phyloP scores from a whole-genome alignment of 1,140 invertebrate genomes.

The Cotesia chilonis region DNA sequence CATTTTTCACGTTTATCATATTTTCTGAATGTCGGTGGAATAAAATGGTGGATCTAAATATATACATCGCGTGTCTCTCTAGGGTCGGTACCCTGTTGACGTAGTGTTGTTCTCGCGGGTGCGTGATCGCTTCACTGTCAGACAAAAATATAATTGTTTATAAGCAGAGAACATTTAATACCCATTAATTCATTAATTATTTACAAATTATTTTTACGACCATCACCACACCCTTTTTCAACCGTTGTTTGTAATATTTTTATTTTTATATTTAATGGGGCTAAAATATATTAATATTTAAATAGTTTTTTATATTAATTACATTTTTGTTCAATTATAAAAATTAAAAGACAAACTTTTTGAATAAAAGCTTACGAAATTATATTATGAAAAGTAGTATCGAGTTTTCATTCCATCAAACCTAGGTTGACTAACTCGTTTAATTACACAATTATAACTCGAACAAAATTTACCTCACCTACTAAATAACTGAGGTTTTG shows the following conservation, averaged over 20 bases:
- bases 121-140: constrained; percentile 69
- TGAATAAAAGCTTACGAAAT: no score
- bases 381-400: no score
- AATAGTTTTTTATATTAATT: no score
- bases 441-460: no score
- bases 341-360: no score
- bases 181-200: constrained; percentile 15
- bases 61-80: constrained; percentile 47
- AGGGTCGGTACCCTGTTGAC: constrained; percentile 64
- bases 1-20: constrained; percentile 23
- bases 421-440: no score
- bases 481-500: no score
- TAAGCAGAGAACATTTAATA: constrained; percentile 45
- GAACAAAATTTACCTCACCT: no score
- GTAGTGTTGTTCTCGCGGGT: constrained; percentile 68
- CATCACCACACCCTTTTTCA: constrained; percentile 44
- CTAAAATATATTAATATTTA: no score
- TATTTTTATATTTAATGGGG: no score
- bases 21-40: neutral
- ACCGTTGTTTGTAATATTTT: constrained; percentile 14
- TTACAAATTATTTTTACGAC: constrained; percentile 22
- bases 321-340: no score
- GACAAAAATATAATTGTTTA: constrained; percentile 52
- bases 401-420: no score
- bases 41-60: constrained; percentile 20